Evolutionary conservation across 2,113 vertebrate genomes (phyloP).

Genomic region (Chloebia gouldiae): DNA sequence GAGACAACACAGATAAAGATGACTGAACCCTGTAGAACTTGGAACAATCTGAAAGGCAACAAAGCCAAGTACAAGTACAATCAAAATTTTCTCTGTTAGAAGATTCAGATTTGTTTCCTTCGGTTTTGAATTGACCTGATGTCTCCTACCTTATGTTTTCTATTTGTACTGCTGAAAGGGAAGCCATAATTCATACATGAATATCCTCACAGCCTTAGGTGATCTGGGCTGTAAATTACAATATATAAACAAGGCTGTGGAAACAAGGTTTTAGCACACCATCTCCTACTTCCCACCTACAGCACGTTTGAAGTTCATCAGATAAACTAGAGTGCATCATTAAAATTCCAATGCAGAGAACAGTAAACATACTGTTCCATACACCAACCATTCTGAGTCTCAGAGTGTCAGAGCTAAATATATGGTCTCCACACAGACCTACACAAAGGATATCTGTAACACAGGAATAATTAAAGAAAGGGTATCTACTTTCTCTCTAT

Average conservation of each 20-base stretch:
- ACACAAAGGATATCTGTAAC: not conserved
- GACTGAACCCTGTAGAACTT: not conserved
- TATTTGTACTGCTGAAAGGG: not conserved
- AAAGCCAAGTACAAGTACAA: not conserved
- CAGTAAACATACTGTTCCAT: not conserved
- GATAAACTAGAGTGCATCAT: not conserved
- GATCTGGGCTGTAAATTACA: not conserved
- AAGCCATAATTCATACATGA: not conserved
- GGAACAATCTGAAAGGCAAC: not conserved
- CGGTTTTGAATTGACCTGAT: not conserved
- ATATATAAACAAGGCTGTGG: not conserved
- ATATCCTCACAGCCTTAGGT: not conserved
- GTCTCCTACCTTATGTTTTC: not conserved
- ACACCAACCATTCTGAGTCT: not conserved
- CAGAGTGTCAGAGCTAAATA: not conserved
- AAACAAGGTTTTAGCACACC: not conserved
- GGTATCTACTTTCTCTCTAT: not conserved
- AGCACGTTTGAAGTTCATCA: conserved; percentile 11
- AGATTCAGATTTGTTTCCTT: not conserved
- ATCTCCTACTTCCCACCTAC: not conserved
- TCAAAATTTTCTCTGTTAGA: not conserved
- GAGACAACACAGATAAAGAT: not conserved
- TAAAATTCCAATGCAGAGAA: not conserved
- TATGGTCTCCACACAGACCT: not conserved
- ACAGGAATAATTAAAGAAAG: not conserved